phyloP scores from a whole-genome alignment of 2,113 vertebrate species.

The Microcebus jonahi region DNA sequence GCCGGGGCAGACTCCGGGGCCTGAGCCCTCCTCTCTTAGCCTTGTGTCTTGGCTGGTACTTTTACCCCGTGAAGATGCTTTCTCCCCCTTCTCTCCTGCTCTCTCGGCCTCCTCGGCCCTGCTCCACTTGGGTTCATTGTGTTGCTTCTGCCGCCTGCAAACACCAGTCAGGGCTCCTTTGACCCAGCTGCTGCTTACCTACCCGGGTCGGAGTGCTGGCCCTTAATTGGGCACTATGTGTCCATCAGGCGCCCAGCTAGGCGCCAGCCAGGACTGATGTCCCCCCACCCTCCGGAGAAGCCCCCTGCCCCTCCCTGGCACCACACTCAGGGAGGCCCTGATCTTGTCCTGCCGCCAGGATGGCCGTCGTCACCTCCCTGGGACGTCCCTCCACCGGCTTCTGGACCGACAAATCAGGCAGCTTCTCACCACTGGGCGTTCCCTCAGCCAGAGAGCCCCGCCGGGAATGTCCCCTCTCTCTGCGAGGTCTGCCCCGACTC shows the following conservation, averaged over 20 bases:
- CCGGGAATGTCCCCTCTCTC: background rate
- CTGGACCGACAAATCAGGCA: background rate
- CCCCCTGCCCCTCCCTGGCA: accelerated
- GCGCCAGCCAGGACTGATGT: background rate
- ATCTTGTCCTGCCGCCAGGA: background rate
- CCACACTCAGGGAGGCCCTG: accelerated
- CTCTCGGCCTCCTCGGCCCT: background rate
- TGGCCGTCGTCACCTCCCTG: accelerated
- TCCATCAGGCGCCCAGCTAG: background rate
- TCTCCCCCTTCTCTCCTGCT: background rate
- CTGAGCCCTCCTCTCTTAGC: background rate
- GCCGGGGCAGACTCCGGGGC: constrained; percentile 24
- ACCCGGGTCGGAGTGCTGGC: accelerated
- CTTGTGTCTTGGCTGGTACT: constrained; percentile 67
- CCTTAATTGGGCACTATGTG: background rate
- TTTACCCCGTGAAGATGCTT: constrained; percentile 49
- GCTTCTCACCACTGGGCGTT: accelerated
- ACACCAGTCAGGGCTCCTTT: background rate
- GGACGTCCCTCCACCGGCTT: accelerated
- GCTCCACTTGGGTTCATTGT: background rate
- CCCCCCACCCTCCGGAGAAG: background rate
- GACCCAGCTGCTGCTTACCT: background rate
- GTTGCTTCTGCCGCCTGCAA: background rate
- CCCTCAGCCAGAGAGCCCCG: accelerated
- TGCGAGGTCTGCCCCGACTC: no score